These are phyloP conservation scores for Drosophila athabasca DNA, from an alignment of 1,140 invertebrate species.

Conservation along the genomic window DNA sequence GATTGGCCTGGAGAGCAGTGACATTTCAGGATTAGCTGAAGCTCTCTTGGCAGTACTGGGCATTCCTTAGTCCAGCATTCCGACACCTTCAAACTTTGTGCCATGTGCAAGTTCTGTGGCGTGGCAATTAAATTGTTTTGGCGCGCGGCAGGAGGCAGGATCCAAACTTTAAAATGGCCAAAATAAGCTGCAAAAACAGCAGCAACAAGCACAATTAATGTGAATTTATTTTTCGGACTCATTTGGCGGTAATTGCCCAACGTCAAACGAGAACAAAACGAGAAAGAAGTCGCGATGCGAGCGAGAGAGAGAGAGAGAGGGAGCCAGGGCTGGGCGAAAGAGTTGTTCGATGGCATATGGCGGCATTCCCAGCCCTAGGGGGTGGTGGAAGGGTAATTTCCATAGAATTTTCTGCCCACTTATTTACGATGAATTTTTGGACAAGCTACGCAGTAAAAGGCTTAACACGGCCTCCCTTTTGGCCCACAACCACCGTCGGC, in stretches of 20 bases:
- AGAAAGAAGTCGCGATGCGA: constrained; percentile 35
- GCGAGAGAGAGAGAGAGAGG: not conserved
- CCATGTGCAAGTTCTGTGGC: constrained; percentile 25
- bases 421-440: constrained; percentile 75
- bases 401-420: constrained; percentile 62
- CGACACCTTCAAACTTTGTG: not conserved
- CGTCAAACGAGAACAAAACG: constrained; percentile 42
- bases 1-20: constrained; percentile 4
- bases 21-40: not conserved
- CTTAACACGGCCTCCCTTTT: constrained; percentile 40
- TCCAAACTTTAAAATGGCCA: constrained; percentile 42
- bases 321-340: constrained; percentile 17
- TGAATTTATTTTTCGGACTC: constrained; percentile 78
- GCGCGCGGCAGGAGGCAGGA: constrained; percentile 12
- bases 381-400: constrained; percentile 43
- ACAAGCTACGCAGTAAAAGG: constrained; percentile 71
- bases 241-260: constrained; percentile 75
- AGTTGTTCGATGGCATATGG: not conserved
- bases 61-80: constrained; percentile 31
- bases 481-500: constrained; percentile 8
- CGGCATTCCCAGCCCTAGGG: constrained; percentile 12
- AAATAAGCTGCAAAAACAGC: constrained; percentile 63
- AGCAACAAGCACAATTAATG: constrained; percentile 74
- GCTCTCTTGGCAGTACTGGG: constrained; percentile 5
- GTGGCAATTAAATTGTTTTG: constrained; percentile 68